These are phyloP conservation scores for Typhlomys cinereus DNA, from an alignment of 2,113 vertebrate species.

Conservation along the genomic window DNA sequence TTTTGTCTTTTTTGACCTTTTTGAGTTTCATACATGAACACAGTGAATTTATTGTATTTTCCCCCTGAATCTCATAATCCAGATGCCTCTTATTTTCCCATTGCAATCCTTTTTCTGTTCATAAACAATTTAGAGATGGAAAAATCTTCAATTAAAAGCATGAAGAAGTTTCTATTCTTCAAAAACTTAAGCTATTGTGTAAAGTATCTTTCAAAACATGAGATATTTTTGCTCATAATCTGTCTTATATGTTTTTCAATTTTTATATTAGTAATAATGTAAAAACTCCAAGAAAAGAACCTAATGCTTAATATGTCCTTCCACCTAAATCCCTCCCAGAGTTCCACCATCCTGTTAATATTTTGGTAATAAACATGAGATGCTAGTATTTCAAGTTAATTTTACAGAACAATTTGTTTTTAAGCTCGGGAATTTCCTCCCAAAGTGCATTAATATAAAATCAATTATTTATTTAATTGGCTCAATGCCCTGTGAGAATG, in stretches of 20 bases:
- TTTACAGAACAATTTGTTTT: background rate
- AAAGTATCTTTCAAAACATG: slow-evolving; percentile 5
- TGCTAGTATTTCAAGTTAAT: background rate
- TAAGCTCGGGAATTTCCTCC: background rate
- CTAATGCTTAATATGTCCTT: background rate
- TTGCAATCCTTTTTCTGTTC: too few relatives aligned
- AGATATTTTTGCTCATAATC: background rate
- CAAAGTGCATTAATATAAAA: background rate
- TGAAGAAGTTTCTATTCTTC: background rate
- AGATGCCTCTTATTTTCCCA: too few relatives aligned
- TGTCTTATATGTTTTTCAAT: background rate
- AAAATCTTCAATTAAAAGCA: background rate
- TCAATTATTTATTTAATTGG: background rate
- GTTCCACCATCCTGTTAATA: background rate
- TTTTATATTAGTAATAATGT: background rate
- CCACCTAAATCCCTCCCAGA: background rate
- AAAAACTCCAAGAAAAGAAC: background rate
- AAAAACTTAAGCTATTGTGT: background rate
- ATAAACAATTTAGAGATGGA: background rate
- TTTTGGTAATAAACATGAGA: background rate
- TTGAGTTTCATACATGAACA: too few relatives aligned
- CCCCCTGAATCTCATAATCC: too few relatives aligned
- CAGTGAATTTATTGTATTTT: too few relatives aligned
- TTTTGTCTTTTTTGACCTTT: too few relatives aligned
- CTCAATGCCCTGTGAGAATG: background rate